phyloP scores from a whole-genome alignment of 2,888 invertebrate genomes.

The Drosophila bunnanda region DNA sequence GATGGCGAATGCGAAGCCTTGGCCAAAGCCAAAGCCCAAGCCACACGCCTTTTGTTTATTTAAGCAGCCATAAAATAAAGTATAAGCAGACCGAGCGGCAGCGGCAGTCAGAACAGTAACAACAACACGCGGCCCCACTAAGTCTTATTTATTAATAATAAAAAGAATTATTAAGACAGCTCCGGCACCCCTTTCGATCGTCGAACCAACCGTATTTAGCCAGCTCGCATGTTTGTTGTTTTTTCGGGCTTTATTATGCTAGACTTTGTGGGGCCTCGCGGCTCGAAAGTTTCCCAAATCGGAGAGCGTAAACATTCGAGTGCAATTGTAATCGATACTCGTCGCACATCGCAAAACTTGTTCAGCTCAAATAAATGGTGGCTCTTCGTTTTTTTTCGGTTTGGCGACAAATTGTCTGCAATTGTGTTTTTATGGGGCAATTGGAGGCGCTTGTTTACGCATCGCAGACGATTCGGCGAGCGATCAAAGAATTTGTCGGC shows the following conservation, averaged over 20 bases:
- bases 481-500: slow-evolving; percentile 37
- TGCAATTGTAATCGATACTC: slow-evolving; percentile 64
- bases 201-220: slow-evolving; percentile 31
- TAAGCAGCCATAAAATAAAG: slow-evolving; percentile 65
- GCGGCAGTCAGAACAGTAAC: slow-evolving; percentile 46
- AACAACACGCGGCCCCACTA: slow-evolving; percentile 42
- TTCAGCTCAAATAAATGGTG: background rate
- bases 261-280: slow-evolving; percentile 59
- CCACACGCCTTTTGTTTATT: slow-evolving; percentile 81
- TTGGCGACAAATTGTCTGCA: slow-evolving; percentile 70
- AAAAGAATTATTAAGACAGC: slow-evolving; percentile 63
- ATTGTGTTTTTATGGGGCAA: slow-evolving; percentile 48
- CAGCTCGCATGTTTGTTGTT: slow-evolving; percentile 61
- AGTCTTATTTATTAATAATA: slow-evolving; percentile 77
- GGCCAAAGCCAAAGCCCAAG: slow-evolving; percentile 58
- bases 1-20: slow-evolving; percentile 64
- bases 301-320: slow-evolving; percentile 46
- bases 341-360: slow-evolving; percentile 15
- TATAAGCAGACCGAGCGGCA: slow-evolving; percentile 73
- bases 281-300: slow-evolving; percentile 22
- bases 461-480: slow-evolving; percentile 16
- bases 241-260: slow-evolving; percentile 64
- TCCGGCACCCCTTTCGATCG: slow-evolving; percentile 18
- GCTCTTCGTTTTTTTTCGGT: slow-evolving; percentile 9
- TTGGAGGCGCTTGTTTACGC: slow-evolving; percentile 48